Base-by-base conservation (phyloP, 2,797 vertebrate genomes). In the Etheostoma perlongum region DNA sequence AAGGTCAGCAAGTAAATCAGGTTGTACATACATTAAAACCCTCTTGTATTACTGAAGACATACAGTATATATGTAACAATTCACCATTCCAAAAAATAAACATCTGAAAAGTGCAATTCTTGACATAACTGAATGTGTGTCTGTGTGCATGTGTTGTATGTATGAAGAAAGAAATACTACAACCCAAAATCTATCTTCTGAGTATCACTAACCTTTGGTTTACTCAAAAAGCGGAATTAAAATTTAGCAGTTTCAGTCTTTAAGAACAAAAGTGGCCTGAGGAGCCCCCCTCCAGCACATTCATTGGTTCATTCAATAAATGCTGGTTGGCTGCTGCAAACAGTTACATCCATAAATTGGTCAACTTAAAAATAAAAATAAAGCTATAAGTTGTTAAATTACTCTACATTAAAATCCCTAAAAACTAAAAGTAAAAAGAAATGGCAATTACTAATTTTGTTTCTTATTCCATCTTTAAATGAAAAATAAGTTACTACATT, bases 51-150 rank as follows among this genome's bases (percentile, higher is more conserved):
- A 77, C 53, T 49, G 68, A 84, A 75, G 81, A 79, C 66, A 47
- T 64, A 76, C 68, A 75, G 65, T 67, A 55, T 91, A 87, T 86
- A 83, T 89, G 82, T 78, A 84, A 78, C 36, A 81, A 73, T 69
- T 75, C 46, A 69, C 55, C 48, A 76, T 86, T 88, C 71, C 63
- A 59, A 82, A 79, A 82, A 75, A 85, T 79, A 74, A 87, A 85
- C 67, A 78, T 78, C 67, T 84, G 25, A 76, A 90, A 88, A 83
- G 86, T 85, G 76, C 66, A 21, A 79, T 76, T 72, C 72, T 27
- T 75, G 60, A 65, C 18, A 64, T 40, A 62, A 63, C 3, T 55
- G 30, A 67, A 6, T 65, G 40, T 73, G 59, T 53, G 52, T 79
- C 23, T 64, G 66, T 76, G 46, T 72, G 61, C 53, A 42, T 73